Percentiles rank a stretch among this genome's conserved stretches.
Conservation (phyloP, 2,113 vertebrate species). For the mouse (Mus musculus) region DNA sequence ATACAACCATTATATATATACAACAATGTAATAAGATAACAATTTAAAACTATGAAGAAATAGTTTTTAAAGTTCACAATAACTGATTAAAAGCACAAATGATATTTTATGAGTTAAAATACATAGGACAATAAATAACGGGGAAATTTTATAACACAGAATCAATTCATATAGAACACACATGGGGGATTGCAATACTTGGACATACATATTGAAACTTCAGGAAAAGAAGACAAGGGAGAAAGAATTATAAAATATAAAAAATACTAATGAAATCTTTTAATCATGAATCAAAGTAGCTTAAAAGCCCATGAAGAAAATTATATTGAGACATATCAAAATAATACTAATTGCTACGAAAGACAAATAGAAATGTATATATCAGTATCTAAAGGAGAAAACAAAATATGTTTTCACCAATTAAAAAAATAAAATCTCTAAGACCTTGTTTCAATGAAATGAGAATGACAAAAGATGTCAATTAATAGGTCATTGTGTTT, state of each 20-base stretch:
- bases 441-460: neutral
- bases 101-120: neutral
- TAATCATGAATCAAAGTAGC: neutral
- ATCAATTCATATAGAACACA: neutral
- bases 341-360: neutral
- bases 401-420: neutral
- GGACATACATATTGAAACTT: neutral
- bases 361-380: neutral
- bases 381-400: neutral
- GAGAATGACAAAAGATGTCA: neutral
- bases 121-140: neutral
- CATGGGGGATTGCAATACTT: neutral
- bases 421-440: neutral
- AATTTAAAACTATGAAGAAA: neutral
- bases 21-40: neutral
- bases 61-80: neutral
- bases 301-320: neutral
- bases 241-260: neutral
- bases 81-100: neutral
- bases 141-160: neutral
- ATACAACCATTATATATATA: neutral
- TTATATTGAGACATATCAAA: neutral
- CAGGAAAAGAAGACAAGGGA: neutral
- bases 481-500: neutral
- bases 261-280: neutral